Conservation (phyloP, 2,888 invertebrate species). For the Polydrusus tereticollis region DNA sequence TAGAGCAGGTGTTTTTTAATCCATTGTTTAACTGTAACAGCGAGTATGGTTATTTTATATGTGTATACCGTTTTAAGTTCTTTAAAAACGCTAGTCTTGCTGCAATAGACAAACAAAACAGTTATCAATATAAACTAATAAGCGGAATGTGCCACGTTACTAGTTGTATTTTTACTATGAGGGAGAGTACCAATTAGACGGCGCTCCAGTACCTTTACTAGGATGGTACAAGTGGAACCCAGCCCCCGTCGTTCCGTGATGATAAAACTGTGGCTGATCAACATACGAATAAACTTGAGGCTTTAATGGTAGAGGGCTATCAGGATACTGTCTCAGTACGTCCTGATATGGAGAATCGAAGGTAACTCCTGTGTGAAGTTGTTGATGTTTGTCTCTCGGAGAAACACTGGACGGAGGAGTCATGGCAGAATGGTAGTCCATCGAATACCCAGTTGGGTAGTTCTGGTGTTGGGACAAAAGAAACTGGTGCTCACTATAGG, state of each 20-base stretch:
- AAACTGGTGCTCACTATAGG: slow-evolving; percentile 78
- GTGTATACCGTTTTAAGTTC: slow-evolving; percentile 4
- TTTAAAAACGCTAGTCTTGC: background rate
- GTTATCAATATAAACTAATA: background rate
- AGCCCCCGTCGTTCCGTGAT: slow-evolving; percentile 70
- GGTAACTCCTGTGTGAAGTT: slow-evolving; percentile 71
- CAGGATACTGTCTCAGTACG: slow-evolving; percentile 75
- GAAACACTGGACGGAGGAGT: slow-evolving; percentile 98
- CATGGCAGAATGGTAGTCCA: slow-evolving; percentile 94
- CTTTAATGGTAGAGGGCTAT: slow-evolving; percentile 83
- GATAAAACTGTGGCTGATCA: slow-evolving; percentile 90
- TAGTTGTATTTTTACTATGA: slow-evolving; percentile 63
- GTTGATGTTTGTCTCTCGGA: slow-evolving; percentile 87
- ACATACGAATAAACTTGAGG: slow-evolving; percentile 88
- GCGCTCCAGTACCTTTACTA: slow-evolving; percentile 70
- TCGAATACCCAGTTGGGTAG: slow-evolving; percentile 74
- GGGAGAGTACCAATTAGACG: slow-evolving; percentile 67
- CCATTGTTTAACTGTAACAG: too few species aligned
- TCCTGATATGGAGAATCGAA: slow-evolving; percentile 67
- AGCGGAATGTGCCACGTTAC: slow-evolving; percentile 16
- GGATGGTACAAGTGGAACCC: slow-evolving; percentile 93
- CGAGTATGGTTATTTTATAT: too few species aligned
- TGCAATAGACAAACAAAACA: background rate
- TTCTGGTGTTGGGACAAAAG: slow-evolving; percentile 71
- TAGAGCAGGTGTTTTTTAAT: too few species aligned